Evolutionary conservation across 2,113 vertebrate species (phyloP).

Genomic region (Misgurnus anguillicaudatus): DNA sequence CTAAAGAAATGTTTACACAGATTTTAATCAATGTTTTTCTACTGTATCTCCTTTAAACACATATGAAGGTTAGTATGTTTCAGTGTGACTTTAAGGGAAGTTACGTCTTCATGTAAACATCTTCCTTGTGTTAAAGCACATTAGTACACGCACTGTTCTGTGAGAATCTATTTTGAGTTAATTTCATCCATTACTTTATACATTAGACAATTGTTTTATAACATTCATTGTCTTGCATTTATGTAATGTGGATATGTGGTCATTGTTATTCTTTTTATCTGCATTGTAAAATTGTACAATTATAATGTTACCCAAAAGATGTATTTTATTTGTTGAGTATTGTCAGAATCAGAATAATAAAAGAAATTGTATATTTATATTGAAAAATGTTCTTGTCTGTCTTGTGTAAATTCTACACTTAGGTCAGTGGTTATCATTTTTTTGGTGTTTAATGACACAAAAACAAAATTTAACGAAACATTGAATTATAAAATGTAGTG

Average conservation of each 20-base stretch:
- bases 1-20: constrained; percentile 4
- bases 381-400: background rate
- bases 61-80: background rate
- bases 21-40: background rate
- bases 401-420: too few species aligned
- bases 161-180: background rate
- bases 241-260: background rate
- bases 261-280: background rate
- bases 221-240: background rate
- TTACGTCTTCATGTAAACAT: background rate
- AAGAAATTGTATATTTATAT: constrained; percentile 6
- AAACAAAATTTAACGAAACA: too few species aligned
- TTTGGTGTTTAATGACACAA: too few species aligned
- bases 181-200: background rate
- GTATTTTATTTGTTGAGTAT: constrained; percentile 3
- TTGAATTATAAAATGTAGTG: too few species aligned
- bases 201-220: background rate
- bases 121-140: background rate
- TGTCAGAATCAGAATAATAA: constrained; percentile 18
- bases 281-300: background rate
- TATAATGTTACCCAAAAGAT: background rate
- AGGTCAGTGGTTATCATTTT: too few species aligned
- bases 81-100: background rate
- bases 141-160: background rate
- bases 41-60: background rate